Evolutionary conservation across 2,113 vertebrate genomes (phyloP), one percentile per base, ranked within the genome.

Genomic region (Zosterops japonicus): DNA sequence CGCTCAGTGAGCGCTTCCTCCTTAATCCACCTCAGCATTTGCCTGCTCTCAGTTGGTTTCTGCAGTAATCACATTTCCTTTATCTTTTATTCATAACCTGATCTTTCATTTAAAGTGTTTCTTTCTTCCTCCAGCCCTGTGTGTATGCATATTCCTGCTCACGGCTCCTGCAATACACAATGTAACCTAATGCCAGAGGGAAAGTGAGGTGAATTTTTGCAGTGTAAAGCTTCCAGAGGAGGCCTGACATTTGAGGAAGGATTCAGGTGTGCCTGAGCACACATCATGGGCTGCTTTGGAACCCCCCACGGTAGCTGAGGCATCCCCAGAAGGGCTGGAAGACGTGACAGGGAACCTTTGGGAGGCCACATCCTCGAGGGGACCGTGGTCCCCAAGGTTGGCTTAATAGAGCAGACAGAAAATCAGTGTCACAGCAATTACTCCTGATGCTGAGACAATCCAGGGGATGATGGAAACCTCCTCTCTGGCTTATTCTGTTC

Each of bases 11-110:
- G 75, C 1, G 4, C 44, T 92, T 42, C 31, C 39, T 42, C 74
- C 39, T 23, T 67, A 50, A 95, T 57, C 94, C 78, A 27, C 64
- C 90, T 53, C 69, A 50, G 74, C 59, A 20, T 88, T 85, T 91
- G 63, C 92, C 52, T 77, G 67, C 46, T 96, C 97, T 88, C 95
- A 29, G 55, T 80, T 47, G 90, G 78, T 52, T 97, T 90, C 82
- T 44, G 4, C 13, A 17, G 59, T 79, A 90, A 96, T 96, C 90
- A 90, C 33, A 44, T 90, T 94, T 97, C 90, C 71, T 49, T 79
- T 84, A 86, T 75, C 77, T 95, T 96, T 90, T 74, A 94, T 97
- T 97, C 94, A 78, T 86, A 70, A 89, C 53, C 46, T 49, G 65
- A 61, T 87, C 78, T n/a, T 97, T 93, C 65, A 56, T 70, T 71